phyloP scores from a whole-genome alignment of 2,113 vertebrate genomes.

The Aptenodytes forsteri region DNA sequence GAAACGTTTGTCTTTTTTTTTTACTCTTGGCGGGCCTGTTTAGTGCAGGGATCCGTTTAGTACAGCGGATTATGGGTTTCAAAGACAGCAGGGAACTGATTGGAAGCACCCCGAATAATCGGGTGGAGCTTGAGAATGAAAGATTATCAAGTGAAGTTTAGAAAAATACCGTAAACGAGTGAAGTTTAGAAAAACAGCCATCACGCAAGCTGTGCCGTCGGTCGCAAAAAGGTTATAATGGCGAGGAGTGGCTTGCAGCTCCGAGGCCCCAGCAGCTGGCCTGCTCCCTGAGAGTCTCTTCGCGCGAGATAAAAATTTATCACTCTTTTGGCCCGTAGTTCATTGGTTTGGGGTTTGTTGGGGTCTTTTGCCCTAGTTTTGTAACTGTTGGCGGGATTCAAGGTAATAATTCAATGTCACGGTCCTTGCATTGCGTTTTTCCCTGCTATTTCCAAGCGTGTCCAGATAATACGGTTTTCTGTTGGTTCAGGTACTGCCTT shows the following conservation, averaged over 20 bases:
- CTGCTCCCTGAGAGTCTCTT: neutral
- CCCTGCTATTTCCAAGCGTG: neutral
- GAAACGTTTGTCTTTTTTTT: accelerated
- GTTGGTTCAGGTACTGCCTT: neutral
- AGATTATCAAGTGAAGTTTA: neutral
- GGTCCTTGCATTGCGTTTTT: neutral
- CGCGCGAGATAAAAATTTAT: neutral
- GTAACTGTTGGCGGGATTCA: neutral
- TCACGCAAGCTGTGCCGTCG: neutral
- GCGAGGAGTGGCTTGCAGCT: neutral
- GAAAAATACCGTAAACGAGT: neutral
- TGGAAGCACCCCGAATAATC: neutral
- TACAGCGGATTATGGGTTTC: neutral
- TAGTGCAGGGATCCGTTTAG: accelerated
- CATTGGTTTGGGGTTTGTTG: neutral
- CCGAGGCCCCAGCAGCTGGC: neutral
- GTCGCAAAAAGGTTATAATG: neutral
- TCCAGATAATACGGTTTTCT: accelerated
- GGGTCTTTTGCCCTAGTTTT: neutral
- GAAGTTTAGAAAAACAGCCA: neutral
- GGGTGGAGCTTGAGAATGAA: neutral
- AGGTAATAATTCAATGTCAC: accelerated
- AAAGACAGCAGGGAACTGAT: neutral
- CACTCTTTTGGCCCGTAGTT: neutral
- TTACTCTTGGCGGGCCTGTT: neutral